Evolutionary conservation across 30 jellyfish, hydroid and myxozoan species (phyloP).

Genomic region (Chrysaora quinquecirrha): DNA sequence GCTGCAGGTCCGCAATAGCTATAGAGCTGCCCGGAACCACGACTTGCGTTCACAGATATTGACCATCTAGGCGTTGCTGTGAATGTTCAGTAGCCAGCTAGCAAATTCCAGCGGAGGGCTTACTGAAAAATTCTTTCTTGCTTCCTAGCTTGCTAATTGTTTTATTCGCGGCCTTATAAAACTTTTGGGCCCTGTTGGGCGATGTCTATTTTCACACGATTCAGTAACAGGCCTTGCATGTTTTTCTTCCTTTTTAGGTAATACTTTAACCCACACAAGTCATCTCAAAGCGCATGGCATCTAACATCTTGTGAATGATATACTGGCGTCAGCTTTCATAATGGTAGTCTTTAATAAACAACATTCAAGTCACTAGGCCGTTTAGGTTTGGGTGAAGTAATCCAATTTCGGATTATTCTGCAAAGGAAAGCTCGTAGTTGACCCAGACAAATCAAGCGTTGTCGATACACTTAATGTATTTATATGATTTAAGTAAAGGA

Average conservation of each 20-base stretch:
- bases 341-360: neutral
- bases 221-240: too few relatives aligned
- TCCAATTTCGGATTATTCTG: constrained; percentile 3
- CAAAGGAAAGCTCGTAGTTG: neutral
- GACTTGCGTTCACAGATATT: too few relatives aligned
- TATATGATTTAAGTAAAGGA: neutral
- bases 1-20: too few relatives aligned
- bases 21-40: too few relatives aligned
- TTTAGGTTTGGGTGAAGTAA: neutral
- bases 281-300: neutral
- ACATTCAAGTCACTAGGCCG: neutral
- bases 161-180: too few relatives aligned
- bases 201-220: too few relatives aligned
- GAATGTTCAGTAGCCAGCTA: too few relatives aligned
- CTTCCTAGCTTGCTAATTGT: too few relatives aligned
- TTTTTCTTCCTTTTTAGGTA: neutral
- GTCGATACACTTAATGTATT: neutral
- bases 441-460: constrained; percentile 1
- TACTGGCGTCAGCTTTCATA: neutral
- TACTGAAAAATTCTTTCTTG: too few relatives aligned
- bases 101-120: too few relatives aligned
- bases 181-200: too few relatives aligned
- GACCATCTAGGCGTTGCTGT: too few relatives aligned
- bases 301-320: neutral
- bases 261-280: neutral